Base-by-base conservation (phyloP, 2,113 vertebrate species). In the Spea bombifrons region DNA sequence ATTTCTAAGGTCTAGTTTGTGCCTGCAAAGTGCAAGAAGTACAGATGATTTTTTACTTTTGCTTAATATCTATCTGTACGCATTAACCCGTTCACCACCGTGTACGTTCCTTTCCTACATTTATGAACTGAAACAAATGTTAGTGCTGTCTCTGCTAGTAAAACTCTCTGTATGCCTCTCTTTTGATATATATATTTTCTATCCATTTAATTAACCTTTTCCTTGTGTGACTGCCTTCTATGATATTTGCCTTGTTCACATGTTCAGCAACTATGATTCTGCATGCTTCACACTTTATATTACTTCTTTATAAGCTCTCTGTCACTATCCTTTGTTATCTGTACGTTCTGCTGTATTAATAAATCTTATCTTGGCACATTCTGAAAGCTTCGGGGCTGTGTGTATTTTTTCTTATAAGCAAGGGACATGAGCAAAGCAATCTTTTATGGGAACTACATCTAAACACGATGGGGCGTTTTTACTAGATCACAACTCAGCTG, bases 291-390 rank as follows among this genome's bases (percentile, higher is more conserved):
- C 83, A 86, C 90, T 88, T 87, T 53, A 53, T 53, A 81, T 84
- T 67, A 85, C 61, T 84, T 88, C 84, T 87, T 89, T 81, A 82
- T n/a, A 63, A 93, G 89, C 90, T 95, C 86, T 86, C 88, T 98
- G 95, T 97, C 90, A 93, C 52, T 64, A 90, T 93, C 92, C 94
- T 93, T 96, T 95, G 94, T 97, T 92, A 96, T 87, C 90, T 93
- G 91, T 91, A 94, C 93, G 93, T 95, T 92, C 91, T 97, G 92
- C 93, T 95, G 94, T 95, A 90, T 94, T 95, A 98, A 98, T 98
- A 98, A 98, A 98, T 96, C 93, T 95, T 93, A 94, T 88, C 92
- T 59, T 97, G 94, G 93, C 95, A 94, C 95, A 95, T 96, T 95
- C 94, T 92, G 94, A 94, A 95, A 87, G 90, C 83, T 85, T 64